Evolutionary conservation across 2,113 vertebrate genomes (phyloP).

Genomic region (Pangasianodon hypophthalmus): DNA sequence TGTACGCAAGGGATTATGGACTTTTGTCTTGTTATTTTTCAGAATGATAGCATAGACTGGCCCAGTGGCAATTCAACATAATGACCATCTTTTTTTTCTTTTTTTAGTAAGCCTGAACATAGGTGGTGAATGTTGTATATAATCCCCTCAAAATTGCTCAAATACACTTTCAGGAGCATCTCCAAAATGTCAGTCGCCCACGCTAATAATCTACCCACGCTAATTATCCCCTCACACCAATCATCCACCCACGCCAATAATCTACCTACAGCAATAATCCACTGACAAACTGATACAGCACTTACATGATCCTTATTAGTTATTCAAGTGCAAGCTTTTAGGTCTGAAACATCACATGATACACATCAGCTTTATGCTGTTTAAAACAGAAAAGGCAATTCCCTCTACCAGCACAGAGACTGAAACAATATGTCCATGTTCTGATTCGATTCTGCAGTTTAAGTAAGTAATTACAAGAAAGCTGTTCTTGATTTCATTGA

Average conservation of each 20-base stretch:
- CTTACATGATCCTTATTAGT: slow-evolving; percentile 2
- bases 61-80: slow-evolving; percentile 5
- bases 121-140: slow-evolving; percentile 1
- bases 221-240: slow-evolving; percentile 19
- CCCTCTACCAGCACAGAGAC: not conserved
- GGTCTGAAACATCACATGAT: not conserved
- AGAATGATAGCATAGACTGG: not conserved
- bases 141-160: slow-evolving; percentile 5
- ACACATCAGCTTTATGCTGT: not conserved
- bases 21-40: slow-evolving; percentile 21
- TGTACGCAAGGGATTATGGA: slow-evolving; percentile 15
- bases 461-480: slow-evolving; percentile 6
- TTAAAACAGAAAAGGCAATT: not conserved
- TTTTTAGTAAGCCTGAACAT: not conserved
- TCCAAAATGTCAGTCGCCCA: not conserved
- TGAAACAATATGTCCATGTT: not conserved
- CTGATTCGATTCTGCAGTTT: not conserved
- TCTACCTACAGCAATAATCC: slow-evolving; percentile 1
- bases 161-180: slow-evolving; percentile 3
- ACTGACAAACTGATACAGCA: not conserved
- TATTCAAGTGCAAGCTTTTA: slow-evolving; percentile 4
- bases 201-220: slow-evolving; percentile 7
- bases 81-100: not conserved
- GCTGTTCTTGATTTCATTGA: not conserved
- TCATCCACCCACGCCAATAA: not conserved